Evolutionary conservation across 2,888 invertebrate genomes (phyloP).

Genomic region (Torymus auratus): DNA sequence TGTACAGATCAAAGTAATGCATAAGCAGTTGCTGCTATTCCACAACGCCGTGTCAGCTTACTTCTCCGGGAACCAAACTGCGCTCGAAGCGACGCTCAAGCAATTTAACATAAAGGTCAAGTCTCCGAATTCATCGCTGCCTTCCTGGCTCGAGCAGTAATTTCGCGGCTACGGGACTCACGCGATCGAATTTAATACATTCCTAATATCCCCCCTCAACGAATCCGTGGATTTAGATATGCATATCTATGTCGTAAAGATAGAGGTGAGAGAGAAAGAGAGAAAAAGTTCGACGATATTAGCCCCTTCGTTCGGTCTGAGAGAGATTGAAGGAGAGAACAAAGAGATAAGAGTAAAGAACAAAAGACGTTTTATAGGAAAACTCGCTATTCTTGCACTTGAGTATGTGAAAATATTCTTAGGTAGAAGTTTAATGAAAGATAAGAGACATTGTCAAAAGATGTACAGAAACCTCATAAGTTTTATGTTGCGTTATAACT

Average conservation of each 20-base stretch:
- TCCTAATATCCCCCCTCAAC: conserved; percentile 33
- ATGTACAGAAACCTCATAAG: conserved; percentile 44
- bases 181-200: conserved; percentile 46
- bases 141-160: conserved; percentile 90
- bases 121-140: conserved; percentile 85
- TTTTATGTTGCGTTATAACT: conserved; percentile 28
- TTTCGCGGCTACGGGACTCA: neutral
- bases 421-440: conserved; percentile 43
- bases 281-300: conserved; percentile 23
- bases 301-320: conserved; percentile 6
- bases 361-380: conserved; percentile 53
- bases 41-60: conserved; percentile 98
- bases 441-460: conserved; percentile 22
- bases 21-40: conserved; percentile 95
- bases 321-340: conserved; percentile 6
- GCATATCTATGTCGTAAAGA: conserved; percentile 45
- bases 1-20: conserved; percentile 96
- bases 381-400: conserved; percentile 57
- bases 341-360: conserved; percentile 17
- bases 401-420: conserved; percentile 51
- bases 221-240: conserved; percentile 54
- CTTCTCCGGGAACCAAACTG: conserved; percentile 96
- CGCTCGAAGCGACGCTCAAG: conserved; percentile 94
- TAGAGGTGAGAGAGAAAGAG: conserved; percentile 11
- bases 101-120: conserved; percentile 96